Evolutionary conservation across 2,888 invertebrate genomes (phyloP).

Genomic region (Lypha dubia): DNA sequence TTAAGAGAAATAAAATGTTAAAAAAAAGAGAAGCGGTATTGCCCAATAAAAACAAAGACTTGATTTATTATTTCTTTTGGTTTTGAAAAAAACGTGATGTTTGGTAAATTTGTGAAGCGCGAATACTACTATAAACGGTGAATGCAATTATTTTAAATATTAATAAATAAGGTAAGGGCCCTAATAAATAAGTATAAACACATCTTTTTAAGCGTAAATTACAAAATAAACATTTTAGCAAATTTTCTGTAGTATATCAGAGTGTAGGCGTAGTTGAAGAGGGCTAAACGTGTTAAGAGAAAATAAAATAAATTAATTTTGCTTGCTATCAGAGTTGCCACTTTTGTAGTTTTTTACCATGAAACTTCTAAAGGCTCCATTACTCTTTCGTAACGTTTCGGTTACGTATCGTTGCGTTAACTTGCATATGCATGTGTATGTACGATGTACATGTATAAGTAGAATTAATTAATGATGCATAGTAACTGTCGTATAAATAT

Average conservation of each 20-base stretch:
- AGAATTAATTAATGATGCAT: too few relatives aligned
- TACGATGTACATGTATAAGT: too few relatives aligned
- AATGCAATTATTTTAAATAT: not conserved
- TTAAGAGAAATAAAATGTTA: too few relatives aligned
- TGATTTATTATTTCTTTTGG: slow-evolving; percentile 14
- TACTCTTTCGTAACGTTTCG: too few relatives aligned
- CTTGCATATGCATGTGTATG: too few relatives aligned
- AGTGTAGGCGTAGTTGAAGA: not conserved
- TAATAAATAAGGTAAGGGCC: slow-evolving; percentile 6
- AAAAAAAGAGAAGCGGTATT: slow-evolving; percentile 8
- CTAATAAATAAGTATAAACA: not conserved
- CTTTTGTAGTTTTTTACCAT: not conserved
- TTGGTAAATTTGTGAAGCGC: slow-evolving; percentile 13
- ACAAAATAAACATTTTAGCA: too few relatives aligned
- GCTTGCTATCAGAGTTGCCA: not conserved
- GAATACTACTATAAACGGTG: not conserved
- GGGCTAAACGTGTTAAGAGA: not conserved
- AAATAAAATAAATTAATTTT: not conserved
- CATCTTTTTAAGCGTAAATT: not conserved
- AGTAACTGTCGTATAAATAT: too few relatives aligned
- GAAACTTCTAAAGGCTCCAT: too few relatives aligned
- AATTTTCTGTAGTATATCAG: not conserved
- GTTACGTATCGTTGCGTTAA: too few relatives aligned
- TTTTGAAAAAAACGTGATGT: not conserved
- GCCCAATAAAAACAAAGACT: slow-evolving; percentile 15